Evolutionary conservation across 2,113 vertebrate species (phyloP).

Genomic region (Mirounga angustirostris): DNA sequence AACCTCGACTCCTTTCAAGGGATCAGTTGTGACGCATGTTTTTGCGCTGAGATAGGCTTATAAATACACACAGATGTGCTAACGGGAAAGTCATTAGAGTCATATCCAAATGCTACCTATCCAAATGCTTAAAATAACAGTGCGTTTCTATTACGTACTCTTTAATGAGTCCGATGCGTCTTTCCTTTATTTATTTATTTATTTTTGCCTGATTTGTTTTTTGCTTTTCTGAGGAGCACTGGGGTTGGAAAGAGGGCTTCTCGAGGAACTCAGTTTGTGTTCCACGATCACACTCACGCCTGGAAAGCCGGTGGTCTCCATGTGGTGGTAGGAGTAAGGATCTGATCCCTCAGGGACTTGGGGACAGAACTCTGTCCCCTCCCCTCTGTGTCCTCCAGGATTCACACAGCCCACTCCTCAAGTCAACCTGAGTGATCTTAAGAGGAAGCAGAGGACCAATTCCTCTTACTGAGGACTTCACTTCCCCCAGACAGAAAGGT

Average conservation of each 20-base stretch:
- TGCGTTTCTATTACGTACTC: slow-evolving; percentile 17
- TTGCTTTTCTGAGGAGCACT: background rate
- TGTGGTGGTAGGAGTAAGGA: no score
- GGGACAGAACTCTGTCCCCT: background rate
- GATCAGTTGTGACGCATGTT: slow-evolving; percentile 61
- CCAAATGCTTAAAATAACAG: slow-evolving; percentile 55
- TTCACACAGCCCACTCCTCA: background rate
- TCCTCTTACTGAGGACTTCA: background rate
- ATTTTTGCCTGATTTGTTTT: slow-evolving; percentile 5
- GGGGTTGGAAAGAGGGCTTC: background rate
- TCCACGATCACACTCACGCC: accelerated
- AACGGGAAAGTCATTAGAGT: slow-evolving; percentile 65
- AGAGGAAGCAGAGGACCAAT: background rate
- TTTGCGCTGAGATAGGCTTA: slow-evolving; percentile 65
- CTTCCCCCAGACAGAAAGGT: background rate
- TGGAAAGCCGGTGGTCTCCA: background rate
- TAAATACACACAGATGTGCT: slow-evolving; percentile 81
- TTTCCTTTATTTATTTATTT: background rate
- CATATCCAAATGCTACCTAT: slow-evolving; percentile 15
- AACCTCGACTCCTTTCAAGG: slow-evolving; percentile 51
- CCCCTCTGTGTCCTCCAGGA: background rate
- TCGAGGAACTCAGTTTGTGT: background rate
- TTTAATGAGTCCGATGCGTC: slow-evolving; percentile 48
- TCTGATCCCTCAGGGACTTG: background rate
- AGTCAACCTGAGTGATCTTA: background rate